Base-by-base conservation (phyloP, 2,113 vertebrate species). In the Sander lucioperca region DNA sequence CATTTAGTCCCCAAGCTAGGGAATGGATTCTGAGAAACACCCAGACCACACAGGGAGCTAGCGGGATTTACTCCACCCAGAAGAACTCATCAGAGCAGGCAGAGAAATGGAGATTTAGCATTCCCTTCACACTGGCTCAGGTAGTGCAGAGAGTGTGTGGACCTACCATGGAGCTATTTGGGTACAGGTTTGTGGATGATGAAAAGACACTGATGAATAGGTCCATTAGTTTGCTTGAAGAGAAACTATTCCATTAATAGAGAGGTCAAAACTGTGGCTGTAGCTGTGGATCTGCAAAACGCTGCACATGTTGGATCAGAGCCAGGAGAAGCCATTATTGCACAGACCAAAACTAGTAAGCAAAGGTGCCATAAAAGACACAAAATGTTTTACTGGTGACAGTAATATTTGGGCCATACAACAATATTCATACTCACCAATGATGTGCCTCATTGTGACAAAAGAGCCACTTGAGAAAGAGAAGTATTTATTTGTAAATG, bases 71-170 rank as follows among this genome's bases (percentile, higher is more conserved):
- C 84, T 99, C 98, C 86, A 99, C 98, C 0, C 96, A 96, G 89
- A 99, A 97, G 80, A 99, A 99, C 94, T 99, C 97, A 9, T 98
- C 97, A 0, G 97, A 98, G 90, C 97, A 99, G 91, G 97, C 97
- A 0, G 97, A 99, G 89, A 98, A 99, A 88, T 99, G 98, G 98
- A 94, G 98, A 25, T 97, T 97, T 87, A 95, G 92, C 88, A 97
- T 99, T 79, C 97, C 97, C 48, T 99, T 98, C 92, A 97, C 98
- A 85, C 89, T 99, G 85, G 97, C 96, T 0, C 96, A 98, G 93
- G 96, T 96, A 71, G 97, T 99, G 66, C 98, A 99, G 94, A 94
- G 94, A 0, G 96, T 96, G 79, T 99, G 98, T 6, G 96, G 93
- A 16, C 96, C 97, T 0, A 95, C 97, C 90, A 99, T 99, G 98